Percentiles rank a stretch among this genome's conserved stretches.
Evolutionary conservation across 2,113 vertebrate species (phyloP).

Genomic region (Campylorhamphus procurvoides): DNA sequence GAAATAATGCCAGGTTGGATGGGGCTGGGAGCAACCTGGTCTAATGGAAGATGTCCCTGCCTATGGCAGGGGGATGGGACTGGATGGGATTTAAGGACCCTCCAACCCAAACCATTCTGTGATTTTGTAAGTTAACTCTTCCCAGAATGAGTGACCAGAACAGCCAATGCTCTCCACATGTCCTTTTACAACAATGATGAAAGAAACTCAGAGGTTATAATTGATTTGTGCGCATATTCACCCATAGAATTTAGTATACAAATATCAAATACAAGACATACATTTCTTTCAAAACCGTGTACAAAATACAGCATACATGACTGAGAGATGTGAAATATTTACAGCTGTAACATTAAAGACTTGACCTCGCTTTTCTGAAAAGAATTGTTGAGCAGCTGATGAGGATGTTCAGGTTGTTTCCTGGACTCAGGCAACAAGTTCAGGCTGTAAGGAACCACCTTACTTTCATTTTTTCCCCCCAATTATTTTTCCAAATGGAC

Average conservation of each 20-base stretch:
- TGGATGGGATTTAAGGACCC: neutral
- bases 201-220: neutral
- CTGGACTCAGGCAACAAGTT: neutral
- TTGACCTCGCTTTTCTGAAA: neutral
- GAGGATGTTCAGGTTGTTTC: neutral
- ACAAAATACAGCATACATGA: neutral
- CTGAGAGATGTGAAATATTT: neutral
- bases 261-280: neutral
- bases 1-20: neutral
- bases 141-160: neutral
- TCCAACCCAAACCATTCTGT: neutral
- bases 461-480: neutral
- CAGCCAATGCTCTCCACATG: neutral
- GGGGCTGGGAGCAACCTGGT: neutral
- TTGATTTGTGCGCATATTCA: neutral
- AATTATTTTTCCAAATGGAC: neutral
- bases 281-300: neutral
- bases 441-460: neutral
- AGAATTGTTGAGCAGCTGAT: neutral
- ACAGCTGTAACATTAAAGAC: neutral
- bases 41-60: neutral
- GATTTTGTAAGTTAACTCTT: neutral
- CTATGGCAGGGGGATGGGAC: neutral
- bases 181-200: neutral
- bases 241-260: neutral